Conservation (phyloP, 1,140 invertebrate genomes). For the Nylanderia fulva region DNA sequence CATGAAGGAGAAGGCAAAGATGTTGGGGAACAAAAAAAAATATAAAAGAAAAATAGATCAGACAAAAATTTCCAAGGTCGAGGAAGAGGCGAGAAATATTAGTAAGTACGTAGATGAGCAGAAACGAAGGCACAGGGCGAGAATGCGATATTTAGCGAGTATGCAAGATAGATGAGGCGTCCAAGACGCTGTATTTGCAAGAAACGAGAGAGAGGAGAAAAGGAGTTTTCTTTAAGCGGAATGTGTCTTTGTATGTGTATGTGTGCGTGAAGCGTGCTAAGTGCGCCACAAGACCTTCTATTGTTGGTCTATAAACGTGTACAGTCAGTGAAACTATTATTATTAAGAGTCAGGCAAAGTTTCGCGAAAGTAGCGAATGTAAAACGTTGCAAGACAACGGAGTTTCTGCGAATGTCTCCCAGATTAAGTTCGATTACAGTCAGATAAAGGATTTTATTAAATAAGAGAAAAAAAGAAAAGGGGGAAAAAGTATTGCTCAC, state of each 20-base stretch:
- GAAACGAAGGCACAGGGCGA: slow-evolving; percentile 41
- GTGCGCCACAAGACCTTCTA: slow-evolving; percentile 84
- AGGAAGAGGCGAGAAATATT: slow-evolving; percentile 14
- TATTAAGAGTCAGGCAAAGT: slow-evolving; percentile 85
- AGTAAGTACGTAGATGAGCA: slow-evolving; percentile 4
- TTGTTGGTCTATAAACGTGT: slow-evolving; percentile 86
- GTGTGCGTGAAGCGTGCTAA: slow-evolving; percentile 81
- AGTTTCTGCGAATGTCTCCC: slow-evolving; percentile 73
- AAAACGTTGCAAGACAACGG: slow-evolving; percentile 68
- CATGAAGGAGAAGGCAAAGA: neutral
- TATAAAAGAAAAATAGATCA: slow-evolving; percentile 18
- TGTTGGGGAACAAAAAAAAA: neutral
- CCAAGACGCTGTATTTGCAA: slow-evolving; percentile 23
- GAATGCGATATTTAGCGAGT: slow-evolving; percentile 61
- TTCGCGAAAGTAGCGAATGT: slow-evolving; percentile 70
- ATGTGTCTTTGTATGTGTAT: slow-evolving; percentile 77
- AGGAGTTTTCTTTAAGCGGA: slow-evolving; percentile 42
- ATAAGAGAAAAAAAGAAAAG: slow-evolving; percentile 71
- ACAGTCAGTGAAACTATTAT: slow-evolving; percentile 87
- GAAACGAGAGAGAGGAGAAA: neutral
- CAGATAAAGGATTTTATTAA: slow-evolving; percentile 63
- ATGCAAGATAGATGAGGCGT: slow-evolving; percentile 40
- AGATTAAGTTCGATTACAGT: slow-evolving; percentile 68
- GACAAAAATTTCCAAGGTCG: slow-evolving; percentile 51
- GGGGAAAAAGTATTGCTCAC: slow-evolving; percentile 65